A percentile compares a stretch with the other conserved stretches of the same genome.
Conservation (phyloP, 2,888 invertebrate genomes). For the Tridacna crocea region DNA sequence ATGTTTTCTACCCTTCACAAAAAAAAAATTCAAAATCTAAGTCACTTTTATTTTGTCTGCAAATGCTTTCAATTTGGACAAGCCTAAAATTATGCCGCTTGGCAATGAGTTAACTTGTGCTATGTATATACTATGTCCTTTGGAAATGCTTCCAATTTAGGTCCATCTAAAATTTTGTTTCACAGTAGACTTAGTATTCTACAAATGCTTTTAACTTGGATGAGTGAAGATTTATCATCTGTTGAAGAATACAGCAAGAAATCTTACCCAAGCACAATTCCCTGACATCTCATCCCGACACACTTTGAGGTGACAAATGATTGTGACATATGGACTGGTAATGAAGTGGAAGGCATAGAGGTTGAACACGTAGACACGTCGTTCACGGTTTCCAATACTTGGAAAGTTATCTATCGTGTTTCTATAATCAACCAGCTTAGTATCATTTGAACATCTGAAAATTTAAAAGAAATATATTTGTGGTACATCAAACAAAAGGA, state of each 20-base stretch:
- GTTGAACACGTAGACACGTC: slow-evolving; percentile 10
- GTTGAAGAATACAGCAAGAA: not conserved
- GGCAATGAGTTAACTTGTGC: too few relatives aligned
- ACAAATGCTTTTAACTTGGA: too few relatives aligned
- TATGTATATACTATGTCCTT: too few relatives aligned
- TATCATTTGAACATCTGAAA: not conserved
- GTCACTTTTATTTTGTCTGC: too few relatives aligned
- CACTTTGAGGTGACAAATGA: slow-evolving; percentile 13
- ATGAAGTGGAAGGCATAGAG: slow-evolving; percentile 11
- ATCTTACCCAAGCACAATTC: slow-evolving; percentile 6
- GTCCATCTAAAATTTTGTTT: too few relatives aligned
- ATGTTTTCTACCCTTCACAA: too few relatives aligned
- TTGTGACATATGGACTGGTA: slow-evolving; percentile 9
- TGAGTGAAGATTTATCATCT: not conserved
- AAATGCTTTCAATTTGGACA: too few relatives aligned
- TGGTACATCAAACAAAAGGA: not conserved
- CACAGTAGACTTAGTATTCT: too few relatives aligned
- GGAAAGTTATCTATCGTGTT: not conserved
- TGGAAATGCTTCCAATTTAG: too few relatives aligned
- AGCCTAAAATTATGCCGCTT: too few relatives aligned
- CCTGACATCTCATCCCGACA: not conserved
- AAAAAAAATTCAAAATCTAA: too few relatives aligned
- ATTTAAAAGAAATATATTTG: not conserved
- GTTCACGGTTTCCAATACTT: not conserved
- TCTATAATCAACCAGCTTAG: not conserved